Evolutionary conservation across 2,113 vertebrate species (phyloP).

Genomic region (Tenebrosternarchus preto): DNA sequence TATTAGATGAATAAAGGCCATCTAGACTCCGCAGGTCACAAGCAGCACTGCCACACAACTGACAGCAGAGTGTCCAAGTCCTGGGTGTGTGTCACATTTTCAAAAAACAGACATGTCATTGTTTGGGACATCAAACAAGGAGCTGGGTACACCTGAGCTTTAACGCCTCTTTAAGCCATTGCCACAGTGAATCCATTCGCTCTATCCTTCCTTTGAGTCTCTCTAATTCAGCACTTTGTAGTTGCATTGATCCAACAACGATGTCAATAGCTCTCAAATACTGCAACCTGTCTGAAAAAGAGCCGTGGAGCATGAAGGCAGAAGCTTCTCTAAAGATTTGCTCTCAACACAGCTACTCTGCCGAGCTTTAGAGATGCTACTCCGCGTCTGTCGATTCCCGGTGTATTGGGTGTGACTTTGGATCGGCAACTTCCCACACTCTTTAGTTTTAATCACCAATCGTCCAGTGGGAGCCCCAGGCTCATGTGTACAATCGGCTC

Average conservation of each 20-base stretch:
- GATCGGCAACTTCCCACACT: constrained; percentile 12
- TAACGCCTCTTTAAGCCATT: constrained; percentile 27
- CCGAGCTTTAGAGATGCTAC: constrained; percentile 66
- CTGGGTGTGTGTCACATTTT: constrained; percentile 27
- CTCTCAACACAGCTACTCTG: constrained; percentile 58
- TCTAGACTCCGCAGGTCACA: constrained; percentile 42
- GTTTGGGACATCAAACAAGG: constrained; percentile 8
- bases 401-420: constrained; percentile 56
- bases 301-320: constrained; percentile 68
- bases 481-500: constrained; percentile 63
- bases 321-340: constrained; percentile 69
- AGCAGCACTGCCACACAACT: constrained; percentile 26
- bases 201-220: constrained; percentile 63
- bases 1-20: constrained; percentile 51
- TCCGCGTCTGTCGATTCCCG: constrained; percentile 65
- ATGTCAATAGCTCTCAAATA: constrained; percentile 75
- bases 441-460: constrained; percentile 37
- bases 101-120: constrained; percentile 36
- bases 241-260: constrained; percentile 71
- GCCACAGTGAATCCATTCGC: constrained; percentile 25
- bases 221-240: constrained; percentile 74
- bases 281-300: constrained; percentile 69
- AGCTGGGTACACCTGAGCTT: constrained; percentile 23
- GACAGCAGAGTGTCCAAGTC: constrained; percentile 17
- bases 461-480: constrained; percentile 47